Conservation (phyloP, 2,113 vertebrate genomes). For the Thunnus thynnus region DNA sequence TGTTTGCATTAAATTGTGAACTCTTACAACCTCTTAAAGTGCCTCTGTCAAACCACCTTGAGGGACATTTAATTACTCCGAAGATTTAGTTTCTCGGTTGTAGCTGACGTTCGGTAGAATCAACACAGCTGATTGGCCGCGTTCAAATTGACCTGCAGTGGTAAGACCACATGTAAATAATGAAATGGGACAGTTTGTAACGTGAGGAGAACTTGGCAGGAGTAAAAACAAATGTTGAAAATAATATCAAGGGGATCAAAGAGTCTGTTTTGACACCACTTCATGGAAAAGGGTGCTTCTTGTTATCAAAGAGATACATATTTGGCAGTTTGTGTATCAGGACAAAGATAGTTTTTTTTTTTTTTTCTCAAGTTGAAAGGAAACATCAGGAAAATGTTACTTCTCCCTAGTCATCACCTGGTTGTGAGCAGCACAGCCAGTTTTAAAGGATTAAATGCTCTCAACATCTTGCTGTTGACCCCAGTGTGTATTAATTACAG, state of each 20-base stretch:
- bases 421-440: too few species aligned
- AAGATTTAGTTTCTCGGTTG: neutral
- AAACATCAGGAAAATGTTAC: neutral
- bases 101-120: neutral
- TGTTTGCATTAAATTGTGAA: neutral
- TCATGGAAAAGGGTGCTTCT: neutral
- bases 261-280: conserved; percentile 13
- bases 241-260: conserved; percentile 50
- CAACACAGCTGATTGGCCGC: conserved; percentile 1
- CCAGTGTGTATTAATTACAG: neutral
- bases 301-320: conserved; percentile 4
- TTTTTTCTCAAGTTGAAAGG: neutral
- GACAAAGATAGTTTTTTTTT: neutral
- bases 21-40: neutral
- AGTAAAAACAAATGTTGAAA: conserved; percentile 50
- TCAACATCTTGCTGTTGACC: neutral
- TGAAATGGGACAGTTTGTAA: conserved; percentile 60
- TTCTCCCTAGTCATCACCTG: neutral
- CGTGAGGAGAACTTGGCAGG: conserved; percentile 59
- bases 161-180: conserved; percentile 44
- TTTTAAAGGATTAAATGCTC: neutral
- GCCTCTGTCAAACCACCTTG: neutral
- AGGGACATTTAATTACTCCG: neutral
- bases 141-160: conserved; percentile 13
- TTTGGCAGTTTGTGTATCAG: neutral